phyloP scores from a whole-genome alignment of 2,113 vertebrate genomes.

The Platycercus adscitus region DNA sequence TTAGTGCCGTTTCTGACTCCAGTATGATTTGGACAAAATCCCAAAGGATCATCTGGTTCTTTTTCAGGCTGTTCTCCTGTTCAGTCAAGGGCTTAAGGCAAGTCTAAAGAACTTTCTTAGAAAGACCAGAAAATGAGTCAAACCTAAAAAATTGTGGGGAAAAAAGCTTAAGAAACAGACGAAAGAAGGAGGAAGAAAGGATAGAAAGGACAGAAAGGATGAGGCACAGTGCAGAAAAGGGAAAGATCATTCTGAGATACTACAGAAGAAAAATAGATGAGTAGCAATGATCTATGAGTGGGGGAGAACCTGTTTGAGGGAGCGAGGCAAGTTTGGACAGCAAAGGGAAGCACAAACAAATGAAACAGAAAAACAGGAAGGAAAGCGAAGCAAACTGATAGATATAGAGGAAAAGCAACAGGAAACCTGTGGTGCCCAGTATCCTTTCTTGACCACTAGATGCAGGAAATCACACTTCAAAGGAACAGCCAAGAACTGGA shows the following conservation, averaged over 20 bases:
- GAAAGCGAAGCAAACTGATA: constrained; percentile 14
- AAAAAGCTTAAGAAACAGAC: neutral
- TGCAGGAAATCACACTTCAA: constrained; percentile 58
- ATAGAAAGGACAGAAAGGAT: neutral
- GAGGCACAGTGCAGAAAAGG: neutral
- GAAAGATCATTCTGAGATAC: neutral
- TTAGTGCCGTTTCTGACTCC: neutral
- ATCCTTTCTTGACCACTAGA: constrained; percentile 37
- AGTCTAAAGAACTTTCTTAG: neutral
- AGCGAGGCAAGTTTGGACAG: neutral
- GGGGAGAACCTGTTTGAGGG: neutral
- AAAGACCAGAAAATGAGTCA: neutral
- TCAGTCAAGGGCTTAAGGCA: neutral
- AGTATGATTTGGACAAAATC: neutral
- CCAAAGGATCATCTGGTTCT: neutral
- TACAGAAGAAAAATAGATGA: neutral
- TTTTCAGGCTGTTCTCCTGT: neutral
- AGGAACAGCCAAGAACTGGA: constrained; percentile 9
- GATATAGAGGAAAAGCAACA: constrained; percentile 46
- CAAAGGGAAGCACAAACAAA: constrained; percentile 57
- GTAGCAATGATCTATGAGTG: constrained; percentile 9
- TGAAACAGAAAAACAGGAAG: constrained; percentile 67
- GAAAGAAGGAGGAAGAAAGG: constrained; percentile 4
- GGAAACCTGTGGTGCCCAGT: constrained; percentile 43
- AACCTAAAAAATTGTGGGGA: neutral